Evolutionary conservation across 2,888 invertebrate genomes (phyloP).

Genomic region (Catocala nupta): DNA sequence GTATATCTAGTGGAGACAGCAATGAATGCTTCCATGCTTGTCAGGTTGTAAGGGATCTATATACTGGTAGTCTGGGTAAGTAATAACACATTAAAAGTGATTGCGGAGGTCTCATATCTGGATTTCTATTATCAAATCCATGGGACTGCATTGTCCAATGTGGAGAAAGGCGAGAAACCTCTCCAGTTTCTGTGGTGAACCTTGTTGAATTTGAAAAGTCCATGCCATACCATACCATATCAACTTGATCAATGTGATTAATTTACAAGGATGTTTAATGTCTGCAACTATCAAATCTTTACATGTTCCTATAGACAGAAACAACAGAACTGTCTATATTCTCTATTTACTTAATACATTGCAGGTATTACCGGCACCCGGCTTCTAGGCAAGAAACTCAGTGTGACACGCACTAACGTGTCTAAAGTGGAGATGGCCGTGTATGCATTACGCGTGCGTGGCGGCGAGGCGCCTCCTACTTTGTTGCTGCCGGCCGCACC

Average conservation of each 20-base stretch:
- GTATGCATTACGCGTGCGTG: constrained; percentile 92
- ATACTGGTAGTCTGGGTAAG: constrained; percentile 88
- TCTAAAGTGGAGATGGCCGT: constrained; percentile 94
- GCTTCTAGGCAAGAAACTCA: constrained; percentile 90
- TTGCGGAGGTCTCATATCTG: too few species aligned
- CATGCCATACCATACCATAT: too few species aligned
- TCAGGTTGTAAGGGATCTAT: constrained; percentile 90
- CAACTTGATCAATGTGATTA: too few species aligned
- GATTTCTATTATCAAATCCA: too few species aligned
- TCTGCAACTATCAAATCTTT: too few species aligned
- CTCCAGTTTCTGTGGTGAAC: too few species aligned
- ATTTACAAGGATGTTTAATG: too few species aligned
- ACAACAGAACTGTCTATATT: too few species aligned
- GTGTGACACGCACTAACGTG: constrained; percentile 91
- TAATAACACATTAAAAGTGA: neutral
- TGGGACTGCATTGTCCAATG: too few species aligned
- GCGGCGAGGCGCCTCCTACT: constrained; percentile 92
- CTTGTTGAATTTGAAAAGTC: too few species aligned
- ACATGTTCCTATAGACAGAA: too few species aligned
- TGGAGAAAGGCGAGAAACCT: too few species aligned
- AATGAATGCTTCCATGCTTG: constrained; percentile 91
- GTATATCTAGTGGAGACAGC: constrained; percentile 92
- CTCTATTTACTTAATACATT: constrained; percentile 10
- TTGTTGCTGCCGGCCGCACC: constrained; percentile 62
- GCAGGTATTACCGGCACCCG: constrained; percentile 67